Conservation (phyloP, 2,797 vertebrate species). For the Sebastes aleutianus region DNA sequence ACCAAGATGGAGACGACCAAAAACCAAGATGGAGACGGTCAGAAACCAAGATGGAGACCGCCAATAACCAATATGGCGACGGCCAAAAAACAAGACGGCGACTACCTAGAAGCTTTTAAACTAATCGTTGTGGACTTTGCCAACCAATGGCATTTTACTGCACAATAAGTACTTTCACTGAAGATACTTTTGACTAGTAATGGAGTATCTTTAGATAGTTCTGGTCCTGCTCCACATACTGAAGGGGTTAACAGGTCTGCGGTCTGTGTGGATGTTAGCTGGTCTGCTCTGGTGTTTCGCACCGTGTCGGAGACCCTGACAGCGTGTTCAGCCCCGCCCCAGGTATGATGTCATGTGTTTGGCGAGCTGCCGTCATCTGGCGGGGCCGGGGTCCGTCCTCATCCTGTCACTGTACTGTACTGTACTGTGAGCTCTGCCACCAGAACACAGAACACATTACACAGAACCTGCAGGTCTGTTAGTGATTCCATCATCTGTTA, state of each 20-base stretch:
- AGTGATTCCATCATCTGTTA: slow-evolving; percentile 1
- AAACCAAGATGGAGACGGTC: no score
- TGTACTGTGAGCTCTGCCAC: background rate
- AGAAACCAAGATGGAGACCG: no score
- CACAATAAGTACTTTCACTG: no score
- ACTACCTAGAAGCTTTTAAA: no score
- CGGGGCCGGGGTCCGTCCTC: slow-evolving; percentile 32
- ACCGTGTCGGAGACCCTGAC: background rate
- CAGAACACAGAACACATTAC: no score
- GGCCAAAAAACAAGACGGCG: no score
- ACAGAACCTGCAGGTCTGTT: background rate
- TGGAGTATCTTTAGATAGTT: no score
- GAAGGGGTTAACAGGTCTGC: slow-evolving; percentile 19
- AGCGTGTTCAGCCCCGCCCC: slow-evolving; percentile 30
- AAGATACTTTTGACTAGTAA: no score
- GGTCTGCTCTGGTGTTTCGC: slow-evolving; percentile 10
- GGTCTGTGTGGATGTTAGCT: background rate
- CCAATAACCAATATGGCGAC: no score
- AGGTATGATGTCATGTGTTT: slow-evolving; percentile 72
- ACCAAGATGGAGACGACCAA: no score
- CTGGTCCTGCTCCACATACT: background rate
- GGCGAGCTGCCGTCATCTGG: slow-evolving; percentile 48
- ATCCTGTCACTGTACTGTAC: slow-evolving; percentile 28
- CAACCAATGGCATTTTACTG: no score
- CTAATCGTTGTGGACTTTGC: no score